Evolutionary conservation across 2,888 invertebrate genomes (phyloP), one percentile per base, ranked within the genome.

Genomic region (Pterobdella sp.): DNA sequence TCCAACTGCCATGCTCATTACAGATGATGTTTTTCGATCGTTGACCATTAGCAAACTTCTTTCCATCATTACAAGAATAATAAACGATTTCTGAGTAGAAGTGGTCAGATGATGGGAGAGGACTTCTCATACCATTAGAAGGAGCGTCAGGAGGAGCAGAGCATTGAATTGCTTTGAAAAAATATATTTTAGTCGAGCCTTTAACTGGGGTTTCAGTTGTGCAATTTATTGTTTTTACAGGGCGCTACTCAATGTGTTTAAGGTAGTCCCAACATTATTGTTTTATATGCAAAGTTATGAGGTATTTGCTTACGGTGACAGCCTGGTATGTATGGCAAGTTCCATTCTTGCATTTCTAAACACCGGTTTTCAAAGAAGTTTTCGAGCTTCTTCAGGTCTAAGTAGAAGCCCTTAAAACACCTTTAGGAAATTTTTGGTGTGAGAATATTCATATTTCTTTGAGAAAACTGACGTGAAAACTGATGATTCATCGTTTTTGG

Each of bases 21-120:
- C 78, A 78, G 31, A 26, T 49, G 52, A 77, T 64, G 14, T 67
- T 73, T 60, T 73, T 73, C n/a, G 60, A 32, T 0, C 22, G 69
- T 10, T 68, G 64, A 2, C 78, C 78, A 68, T 78, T 77, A 14
- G 75, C 42, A 52, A 78, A 78, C 69, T 76, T 76, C 64, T 63
- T 74, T 3, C 75, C 75, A 0, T 0, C 32, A 65, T 72, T 66
- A 32, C 78, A 78, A 7, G 42, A 22, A 68, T 76, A 78, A 14
- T 60, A 36, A 1, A 74, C 72, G 22, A 63, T n/a, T 34, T 66
- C 42, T 3, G 68, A 29, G 76, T 77, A 77, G 60, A 60, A 60
- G 71, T 69, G 67, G 35, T 71, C 26, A 37, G 34, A n/a, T 4
- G 68, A 63, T 1, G 56, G 60, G 29, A 52, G 34, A 26, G 29